Evolutionary conservation across 2,113 vertebrate species (phyloP), one percentile per base, ranked within the genome.

Genomic region (Macquaria australasica): DNA sequence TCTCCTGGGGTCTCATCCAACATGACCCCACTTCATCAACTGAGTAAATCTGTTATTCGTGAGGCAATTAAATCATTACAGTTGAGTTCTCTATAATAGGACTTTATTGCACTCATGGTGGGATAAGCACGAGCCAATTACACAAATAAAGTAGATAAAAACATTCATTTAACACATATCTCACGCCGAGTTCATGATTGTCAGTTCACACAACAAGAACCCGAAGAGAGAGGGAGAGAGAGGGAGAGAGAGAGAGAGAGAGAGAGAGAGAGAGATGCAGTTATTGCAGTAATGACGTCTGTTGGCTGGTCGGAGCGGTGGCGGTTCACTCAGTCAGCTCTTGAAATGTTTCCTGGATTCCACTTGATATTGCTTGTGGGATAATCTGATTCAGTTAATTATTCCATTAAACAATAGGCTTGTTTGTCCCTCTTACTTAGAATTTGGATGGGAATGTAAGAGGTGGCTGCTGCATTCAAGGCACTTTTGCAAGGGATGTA

Each of bases 31-130:
- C 68, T 71, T 82, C 53, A 79, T 84, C 67, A 59, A 55, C 25
- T 11, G 43, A 76, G 77, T 68, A 84, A 87, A 82, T 82, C 77
- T 88, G 79, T 69, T 75, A 69, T 78, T 89, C 21, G 31, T 75
- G 66, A 48, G 21, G 69, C n/a, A 69, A 87, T 89, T 87, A 83
- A 90, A 90, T 85, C 50, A 81, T 88, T 78, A 73, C 85, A 78
- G 83, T 72, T 81, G 81, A 90, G 73, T 76, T 89, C 77, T 84
- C 63, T 83, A 66, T 77, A 86, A 76, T 79, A 14, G 62, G 18
- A 25, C 74, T 84, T 85, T 73, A 85, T 78, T 82, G 73, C 69
- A 77, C 58, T 21, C 58, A 39, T 63, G 79, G 73, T 69, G 85
- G 28, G 79, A 79, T 70, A 75, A 63, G 20, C 72, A 79, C 31